Evolutionary conservation across 2,797 vertebrate species (phyloP).

Genomic region (Spheniscus humboldti): DNA sequence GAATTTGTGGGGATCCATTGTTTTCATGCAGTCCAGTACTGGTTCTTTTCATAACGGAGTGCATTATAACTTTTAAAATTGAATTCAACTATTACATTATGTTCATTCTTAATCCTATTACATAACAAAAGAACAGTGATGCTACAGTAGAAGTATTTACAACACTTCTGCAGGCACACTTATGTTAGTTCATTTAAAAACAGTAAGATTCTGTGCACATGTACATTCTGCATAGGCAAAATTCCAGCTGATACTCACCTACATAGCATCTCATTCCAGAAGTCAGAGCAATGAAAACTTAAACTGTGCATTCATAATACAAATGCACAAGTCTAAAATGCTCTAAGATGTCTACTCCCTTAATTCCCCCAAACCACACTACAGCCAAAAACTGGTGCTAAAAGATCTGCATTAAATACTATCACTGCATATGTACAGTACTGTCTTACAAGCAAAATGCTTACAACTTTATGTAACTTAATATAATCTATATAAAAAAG

Average conservation of each 20-base stretch:
- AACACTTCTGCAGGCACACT: background rate
- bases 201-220: background rate
- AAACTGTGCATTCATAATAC: background rate
- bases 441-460: background rate
- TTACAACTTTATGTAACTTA: background rate
- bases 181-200: background rate
- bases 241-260: slow-evolving; percentile 20
- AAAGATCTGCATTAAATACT: background rate
- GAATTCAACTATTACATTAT: background rate
- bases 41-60: background rate
- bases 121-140: background rate
- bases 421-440: background rate
- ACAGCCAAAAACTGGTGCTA: background rate
- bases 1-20: background rate
- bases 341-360: background rate
- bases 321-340: background rate
- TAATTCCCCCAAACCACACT: background rate
- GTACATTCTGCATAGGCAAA: background rate
- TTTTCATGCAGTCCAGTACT: background rate
- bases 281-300: background rate
- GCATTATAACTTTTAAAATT: background rate
- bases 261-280: background rate
- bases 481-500: background rate
- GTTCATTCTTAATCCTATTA: background rate
- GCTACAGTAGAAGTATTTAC: background rate